A percentile compares a stretch with the other conserved stretches of the same genome.
These are phyloP conservation scores for Idaea straminata DNA, from an alignment of 2,888 invertebrate genomes.

Conservation along the genomic window DNA sequence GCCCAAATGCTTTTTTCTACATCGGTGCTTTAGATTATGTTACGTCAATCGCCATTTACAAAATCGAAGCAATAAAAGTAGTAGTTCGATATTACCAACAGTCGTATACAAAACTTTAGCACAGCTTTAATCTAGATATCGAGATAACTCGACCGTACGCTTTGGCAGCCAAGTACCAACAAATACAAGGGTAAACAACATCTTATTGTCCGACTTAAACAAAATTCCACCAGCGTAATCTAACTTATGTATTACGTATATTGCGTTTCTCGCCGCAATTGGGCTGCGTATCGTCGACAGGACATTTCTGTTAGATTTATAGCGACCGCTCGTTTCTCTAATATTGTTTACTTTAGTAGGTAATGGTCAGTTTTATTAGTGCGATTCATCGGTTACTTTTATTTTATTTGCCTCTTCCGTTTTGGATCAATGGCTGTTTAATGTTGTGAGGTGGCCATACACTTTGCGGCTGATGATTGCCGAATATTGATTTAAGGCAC, in stretches of 20 bases:
- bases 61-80: not conserved
- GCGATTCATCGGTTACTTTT: constrained; percentile 58
- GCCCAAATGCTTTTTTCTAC: not conserved
- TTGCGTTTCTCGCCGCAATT: constrained; percentile 60
- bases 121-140: not conserved
- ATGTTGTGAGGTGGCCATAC: constrained; percentile 24
- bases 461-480: no score
- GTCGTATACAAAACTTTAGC: not conserved
- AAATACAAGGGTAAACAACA: constrained; percentile 10
- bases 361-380: constrained; percentile 66
- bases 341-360: constrained; percentile 72
- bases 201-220: constrained; percentile 26
- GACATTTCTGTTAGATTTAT: constrained; percentile 68
- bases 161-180: not conserved
- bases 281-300: constrained; percentile 56
- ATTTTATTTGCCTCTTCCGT: constrained; percentile 53
- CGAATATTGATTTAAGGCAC: no score
- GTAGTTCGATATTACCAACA: not conserved
- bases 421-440: constrained; percentile 45
- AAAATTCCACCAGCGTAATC: constrained; percentile 50
- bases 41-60: not conserved
- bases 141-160: not conserved
- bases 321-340: constrained; percentile 60
- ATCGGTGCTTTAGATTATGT: not conserved
- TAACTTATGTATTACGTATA: constrained; percentile 55